phyloP scores from a whole-genome alignment of 2,113 vertebrate genomes.

The Triplophysa siluroides region DNA sequence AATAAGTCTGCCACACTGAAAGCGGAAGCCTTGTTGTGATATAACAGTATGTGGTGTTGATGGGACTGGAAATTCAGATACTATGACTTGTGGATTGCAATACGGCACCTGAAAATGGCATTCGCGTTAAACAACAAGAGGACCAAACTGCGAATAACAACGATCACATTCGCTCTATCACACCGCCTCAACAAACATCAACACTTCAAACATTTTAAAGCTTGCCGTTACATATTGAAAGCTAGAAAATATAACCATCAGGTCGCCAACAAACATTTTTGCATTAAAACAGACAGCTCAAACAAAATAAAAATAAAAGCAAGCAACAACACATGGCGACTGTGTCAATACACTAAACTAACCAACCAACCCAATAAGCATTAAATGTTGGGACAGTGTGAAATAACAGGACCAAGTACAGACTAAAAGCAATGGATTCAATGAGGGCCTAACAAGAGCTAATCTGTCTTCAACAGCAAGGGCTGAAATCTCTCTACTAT shows the following conservation, averaged over 20 bases:
- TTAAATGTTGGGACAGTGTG: background rate
- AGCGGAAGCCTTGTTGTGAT: no score
- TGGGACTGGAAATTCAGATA: background rate
- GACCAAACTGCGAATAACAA: slow-evolving; percentile 29
- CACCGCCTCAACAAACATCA: no score
- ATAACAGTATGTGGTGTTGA: background rate
- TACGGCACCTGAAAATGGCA: background rate
- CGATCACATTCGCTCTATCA: slow-evolving; percentile 5
- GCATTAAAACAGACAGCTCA: background rate
- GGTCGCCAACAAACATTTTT: no score
- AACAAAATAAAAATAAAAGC: no score
- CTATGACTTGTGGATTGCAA: no score
- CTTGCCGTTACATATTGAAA: no score
- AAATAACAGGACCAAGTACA: no score
- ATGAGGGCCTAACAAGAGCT: background rate
- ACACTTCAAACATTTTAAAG: no score
- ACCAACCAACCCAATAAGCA: background rate
- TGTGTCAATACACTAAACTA: no score
- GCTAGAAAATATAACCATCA: no score
- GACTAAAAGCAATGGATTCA: no score
- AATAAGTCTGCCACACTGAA: background rate
- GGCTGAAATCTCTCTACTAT: background rate
- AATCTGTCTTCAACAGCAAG: background rate
- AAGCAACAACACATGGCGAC: no score
- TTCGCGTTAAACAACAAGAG: background rate